A percentile compares a stretch with the other conserved stretches of the same genome.
These are phyloP conservation scores for Hylaeus volcanicus DNA, from an alignment of 1,140 invertebrate genomes.

Conservation along the genomic window DNA sequence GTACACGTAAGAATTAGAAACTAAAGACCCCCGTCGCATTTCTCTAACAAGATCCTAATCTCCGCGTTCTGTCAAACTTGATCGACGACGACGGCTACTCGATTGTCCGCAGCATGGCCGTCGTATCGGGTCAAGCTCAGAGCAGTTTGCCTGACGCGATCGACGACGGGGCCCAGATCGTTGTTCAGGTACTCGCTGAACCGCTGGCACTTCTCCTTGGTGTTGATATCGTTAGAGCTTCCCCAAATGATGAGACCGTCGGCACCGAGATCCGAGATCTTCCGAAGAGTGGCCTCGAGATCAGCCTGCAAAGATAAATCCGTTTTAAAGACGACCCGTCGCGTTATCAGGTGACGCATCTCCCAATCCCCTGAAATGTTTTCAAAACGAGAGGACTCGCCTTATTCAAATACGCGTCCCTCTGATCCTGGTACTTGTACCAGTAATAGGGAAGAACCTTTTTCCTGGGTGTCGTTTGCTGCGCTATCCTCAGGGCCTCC, in stretches of 20 bases:
- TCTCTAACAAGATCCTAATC: not conserved
- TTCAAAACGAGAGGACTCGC: conserved; percentile 70
- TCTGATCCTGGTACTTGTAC: conserved; percentile 85
- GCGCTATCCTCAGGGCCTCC: conserved; percentile 83
- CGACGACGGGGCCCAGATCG: conserved; percentile 81
- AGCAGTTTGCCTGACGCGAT: not conserved
- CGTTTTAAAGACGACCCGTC: not conserved
- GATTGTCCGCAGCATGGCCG: not conserved
- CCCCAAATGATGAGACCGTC: conserved; percentile 88
- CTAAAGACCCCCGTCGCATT: not conserved
- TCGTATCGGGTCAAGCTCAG: not conserved
- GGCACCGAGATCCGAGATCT: conserved; percentile 81
- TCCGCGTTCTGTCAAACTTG: not conserved
- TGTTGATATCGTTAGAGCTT: conserved; percentile 86
- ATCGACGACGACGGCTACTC: conserved; percentile 8
- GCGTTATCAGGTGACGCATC: conserved; percentile 6
- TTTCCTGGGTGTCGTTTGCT: conserved; percentile 61
- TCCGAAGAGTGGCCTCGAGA: conserved; percentile 79
- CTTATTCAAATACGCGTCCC: conserved; percentile 80
- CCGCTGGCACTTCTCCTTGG: conserved; percentile 82
- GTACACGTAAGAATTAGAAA: not conserved
- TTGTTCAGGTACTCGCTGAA: conserved; percentile 83
- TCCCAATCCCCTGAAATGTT: not conserved
- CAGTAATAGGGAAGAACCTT: conserved; percentile 85
- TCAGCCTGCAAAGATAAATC: conserved; percentile 80